Base-by-base conservation (phyloP, 2,797 vertebrate species). In the Chromis chromis region DNA sequence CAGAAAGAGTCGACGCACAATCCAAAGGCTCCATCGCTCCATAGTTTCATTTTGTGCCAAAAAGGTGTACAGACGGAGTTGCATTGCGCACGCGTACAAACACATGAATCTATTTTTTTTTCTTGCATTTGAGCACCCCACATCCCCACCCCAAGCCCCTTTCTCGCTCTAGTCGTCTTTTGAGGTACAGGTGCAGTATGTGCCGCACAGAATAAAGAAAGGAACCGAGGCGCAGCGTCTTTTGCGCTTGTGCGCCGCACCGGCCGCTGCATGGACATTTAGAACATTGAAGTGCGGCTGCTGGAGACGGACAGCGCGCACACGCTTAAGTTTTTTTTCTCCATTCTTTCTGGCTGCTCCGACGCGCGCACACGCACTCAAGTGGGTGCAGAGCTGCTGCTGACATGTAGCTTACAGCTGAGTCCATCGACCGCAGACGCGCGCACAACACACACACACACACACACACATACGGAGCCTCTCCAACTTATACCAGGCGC, bases 401-500 rank as follows among this genome's bases (percentile, higher is more conserved):
- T 72, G 39, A 59, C 68, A 83, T 59, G 1, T 25, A 65, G 66
- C 63, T 24, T n/a, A 12, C 39, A n/a, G 48, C 70, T 70, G 46
- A 57, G 25, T 52, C 25, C 48, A 74, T 31, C 36, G 7, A 44
- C 36, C 59, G 24, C 17, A 42, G 13, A 17, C 40, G 5, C 13
- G 16, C 14, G 40, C 44, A 19, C 57, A 11, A 14, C 40, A 16
- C 39, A 40, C 39, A 40, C 39, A 36, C 44, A 28, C 57, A 17
- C 70, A 27, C 19, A 40, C 42, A 28, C 53, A 55, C 44, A 53
- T 3, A 28, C 1, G 21, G 0, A 57, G 49, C 54, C 40, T 40
- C 64, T 52, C 8, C 55, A 82, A 84, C 76, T 85, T 81, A 50
- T 11, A 70, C 42, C 24, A 40, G 55, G 68, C 54, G 78, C 21